Evolutionary conservation across 2,888 invertebrate genomes (phyloP).

Genomic region (Andrena minutula): DNA sequence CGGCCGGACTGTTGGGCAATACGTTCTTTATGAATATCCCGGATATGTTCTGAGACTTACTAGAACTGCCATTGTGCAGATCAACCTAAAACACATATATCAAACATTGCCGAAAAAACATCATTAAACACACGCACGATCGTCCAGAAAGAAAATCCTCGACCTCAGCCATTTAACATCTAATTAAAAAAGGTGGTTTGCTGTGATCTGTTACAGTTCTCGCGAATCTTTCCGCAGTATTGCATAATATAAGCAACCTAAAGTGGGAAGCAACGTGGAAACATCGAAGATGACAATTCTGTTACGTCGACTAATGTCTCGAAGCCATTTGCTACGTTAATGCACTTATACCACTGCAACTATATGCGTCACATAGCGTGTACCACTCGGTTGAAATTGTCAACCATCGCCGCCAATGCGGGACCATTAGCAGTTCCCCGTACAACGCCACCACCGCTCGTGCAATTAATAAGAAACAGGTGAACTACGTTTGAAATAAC

Average conservation of each 20-base stretch:
- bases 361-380: slow-evolving; percentile 15
- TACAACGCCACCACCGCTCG: slow-evolving; percentile 31
- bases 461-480: slow-evolving; percentile 35
- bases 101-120: slow-evolving; percentile 5
- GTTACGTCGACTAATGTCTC: slow-evolving; percentile 56
- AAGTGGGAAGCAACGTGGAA: background rate
- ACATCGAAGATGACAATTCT: slow-evolving; percentile 48
- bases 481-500: background rate
- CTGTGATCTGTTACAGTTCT: too few relatives aligned
- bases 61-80: slow-evolving; percentile 89
- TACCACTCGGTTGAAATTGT: slow-evolving; percentile 40
- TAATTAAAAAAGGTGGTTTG: too few relatives aligned
- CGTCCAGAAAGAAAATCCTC: background rate
- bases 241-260: too few relatives aligned
- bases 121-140: background rate
- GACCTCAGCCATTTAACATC: background rate
- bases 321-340: slow-evolving; percentile 55
- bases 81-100: slow-evolving; percentile 88
- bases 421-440: slow-evolving; percentile 35
- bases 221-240: too few relatives aligned
- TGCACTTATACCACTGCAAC: slow-evolving; percentile 47
- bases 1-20: slow-evolving; percentile 97
- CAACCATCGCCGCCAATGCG: slow-evolving; percentile 29
- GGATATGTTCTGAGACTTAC: slow-evolving; percentile 91
- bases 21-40: slow-evolving; percentile 99